Percentiles rank a stretch among this genome's conserved stretches.
phyloP scores from a whole-genome alignment of 2,113 vertebrate species.

The Alces alces region DNA sequence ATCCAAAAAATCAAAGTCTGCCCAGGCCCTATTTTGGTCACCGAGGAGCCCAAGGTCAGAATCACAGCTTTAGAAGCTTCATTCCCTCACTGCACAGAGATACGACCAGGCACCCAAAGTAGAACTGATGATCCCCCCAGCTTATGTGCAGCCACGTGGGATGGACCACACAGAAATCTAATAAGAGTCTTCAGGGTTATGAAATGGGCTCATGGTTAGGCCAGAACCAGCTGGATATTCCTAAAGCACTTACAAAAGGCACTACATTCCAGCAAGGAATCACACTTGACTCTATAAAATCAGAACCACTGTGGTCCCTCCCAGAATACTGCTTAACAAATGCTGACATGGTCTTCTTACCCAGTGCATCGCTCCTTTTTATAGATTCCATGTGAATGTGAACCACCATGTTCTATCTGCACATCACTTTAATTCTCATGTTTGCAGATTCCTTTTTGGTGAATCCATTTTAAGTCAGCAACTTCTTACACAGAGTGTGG shows the following conservation, averaged over 20 bases:
- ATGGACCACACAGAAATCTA: background rate
- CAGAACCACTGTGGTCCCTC: background rate
- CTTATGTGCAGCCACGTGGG: background rate
- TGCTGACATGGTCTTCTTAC: background rate
- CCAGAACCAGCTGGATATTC: background rate
- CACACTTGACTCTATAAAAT: background rate
- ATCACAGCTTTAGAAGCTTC: background rate
- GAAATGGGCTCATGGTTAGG: background rate
- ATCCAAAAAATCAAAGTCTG: background rate
- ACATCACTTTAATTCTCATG: background rate
- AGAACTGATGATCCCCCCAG: background rate
- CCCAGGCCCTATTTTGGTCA: background rate
- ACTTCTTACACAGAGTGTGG: background rate
- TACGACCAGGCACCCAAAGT: background rate
- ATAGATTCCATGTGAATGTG: background rate
- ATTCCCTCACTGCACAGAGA: background rate
- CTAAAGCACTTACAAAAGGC: background rate
- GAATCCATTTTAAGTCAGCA: background rate
- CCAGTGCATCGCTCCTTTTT: background rate
- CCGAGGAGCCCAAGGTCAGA: background rate
- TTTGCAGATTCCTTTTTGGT: background rate
- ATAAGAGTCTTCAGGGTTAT: background rate
- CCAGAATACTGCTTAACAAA: background rate
- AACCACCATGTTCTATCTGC: background rate
- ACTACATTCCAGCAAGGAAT: background rate